phyloP scores from a whole-genome alignment of 2,888 invertebrate genomes.

The Dryocosmus kuriphilus region DNA sequence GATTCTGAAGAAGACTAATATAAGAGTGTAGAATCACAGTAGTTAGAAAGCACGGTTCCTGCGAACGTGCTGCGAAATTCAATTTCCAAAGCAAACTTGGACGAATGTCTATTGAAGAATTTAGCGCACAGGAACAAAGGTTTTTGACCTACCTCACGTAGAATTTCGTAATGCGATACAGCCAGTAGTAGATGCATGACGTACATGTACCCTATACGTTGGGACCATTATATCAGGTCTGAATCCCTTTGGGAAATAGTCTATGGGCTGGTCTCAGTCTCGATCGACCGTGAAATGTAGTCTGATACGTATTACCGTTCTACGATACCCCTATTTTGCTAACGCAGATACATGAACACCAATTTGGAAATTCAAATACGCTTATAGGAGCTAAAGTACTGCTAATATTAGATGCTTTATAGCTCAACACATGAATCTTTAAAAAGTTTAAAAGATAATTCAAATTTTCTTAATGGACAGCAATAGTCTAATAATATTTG shows the following conservation, averaged over 20 bases:
- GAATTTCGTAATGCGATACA: constrained; percentile 66
- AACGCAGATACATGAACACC: constrained; percentile 23
- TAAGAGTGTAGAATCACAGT: constrained; percentile 50
- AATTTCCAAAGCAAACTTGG: constrained; percentile 65
- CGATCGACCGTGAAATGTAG: constrained; percentile 76
- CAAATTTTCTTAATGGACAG: too few species aligned
- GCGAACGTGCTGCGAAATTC: constrained; percentile 66
- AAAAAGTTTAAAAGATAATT: too few species aligned
- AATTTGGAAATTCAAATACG: constrained; percentile 34
- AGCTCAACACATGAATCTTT: too few species aligned
- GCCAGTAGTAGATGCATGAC: constrained; percentile 60
- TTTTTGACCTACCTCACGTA: constrained; percentile 56
- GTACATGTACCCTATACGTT: constrained; percentile 63
- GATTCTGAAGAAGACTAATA: constrained; percentile 44
- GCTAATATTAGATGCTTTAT: background rate
- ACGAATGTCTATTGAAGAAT: constrained; percentile 61
- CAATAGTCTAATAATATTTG: too few species aligned
- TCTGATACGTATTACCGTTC: constrained; percentile 69
- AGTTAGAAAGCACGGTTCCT: constrained; percentile 53
- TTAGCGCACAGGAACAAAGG: constrained; percentile 55
- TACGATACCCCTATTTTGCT: constrained; percentile 35
- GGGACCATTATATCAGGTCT: constrained; percentile 71
- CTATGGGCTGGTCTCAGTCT: constrained; percentile 66
- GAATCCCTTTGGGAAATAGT: constrained; percentile 76
- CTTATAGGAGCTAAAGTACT: background rate